Percentiles rank a stretch among this genome's conserved stretches.
Evolutionary conservation across 2,888 invertebrate genomes (phyloP).

Genomic region (Corbicula japonica): DNA sequence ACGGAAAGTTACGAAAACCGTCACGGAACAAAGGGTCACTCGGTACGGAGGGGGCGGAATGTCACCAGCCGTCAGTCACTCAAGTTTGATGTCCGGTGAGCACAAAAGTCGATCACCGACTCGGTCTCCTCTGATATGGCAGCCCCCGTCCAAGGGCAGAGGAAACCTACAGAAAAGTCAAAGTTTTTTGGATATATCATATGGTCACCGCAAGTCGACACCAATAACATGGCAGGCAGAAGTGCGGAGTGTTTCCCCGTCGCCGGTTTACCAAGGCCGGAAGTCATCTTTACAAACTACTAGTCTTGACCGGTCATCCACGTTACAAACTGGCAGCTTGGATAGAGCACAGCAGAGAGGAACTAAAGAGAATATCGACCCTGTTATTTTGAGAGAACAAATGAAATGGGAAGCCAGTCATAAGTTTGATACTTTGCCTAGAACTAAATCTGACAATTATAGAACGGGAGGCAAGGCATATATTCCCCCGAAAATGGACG

Average conservation of each 20-base stretch:
- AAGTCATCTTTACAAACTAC: constrained; percentile 3
- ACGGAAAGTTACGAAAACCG: constrained; percentile 58
- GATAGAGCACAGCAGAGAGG: constrained; percentile 8
- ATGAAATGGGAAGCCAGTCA: constrained; percentile 61
- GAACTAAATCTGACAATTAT: constrained; percentile 52
- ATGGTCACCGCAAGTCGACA: constrained; percentile 29
- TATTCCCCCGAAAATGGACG: constrained; percentile 48
- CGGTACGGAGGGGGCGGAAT: constrained; percentile 31
- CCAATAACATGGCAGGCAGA: constrained; percentile 45
- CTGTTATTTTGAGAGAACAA: constrained; percentile 51
- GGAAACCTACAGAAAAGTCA: constrained; percentile 36
- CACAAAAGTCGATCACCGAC: constrained; percentile 46
- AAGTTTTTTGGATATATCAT: constrained; percentile 28
- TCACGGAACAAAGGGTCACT: constrained; percentile 56
- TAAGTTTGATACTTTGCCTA: constrained; percentile 41
- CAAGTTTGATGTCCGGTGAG: constrained; percentile 36
- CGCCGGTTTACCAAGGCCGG: constrained; percentile 16
- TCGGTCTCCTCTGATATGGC: constrained; percentile 54
- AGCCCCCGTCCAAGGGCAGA: constrained; percentile 35
- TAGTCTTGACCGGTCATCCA: constrained; percentile 1
- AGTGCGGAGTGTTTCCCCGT: constrained; percentile 29
- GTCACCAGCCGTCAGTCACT: constrained; percentile 63
- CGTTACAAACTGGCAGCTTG: constrained; percentile 18
- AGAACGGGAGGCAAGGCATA: constrained; percentile 41
- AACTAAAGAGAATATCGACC: constrained; percentile 59